Percentiles rank a stretch among this genome's conserved stretches.
phyloP scores from a whole-genome alignment of 2,888 invertebrate genomes.

The Keiferia lycopersicella region DNA sequence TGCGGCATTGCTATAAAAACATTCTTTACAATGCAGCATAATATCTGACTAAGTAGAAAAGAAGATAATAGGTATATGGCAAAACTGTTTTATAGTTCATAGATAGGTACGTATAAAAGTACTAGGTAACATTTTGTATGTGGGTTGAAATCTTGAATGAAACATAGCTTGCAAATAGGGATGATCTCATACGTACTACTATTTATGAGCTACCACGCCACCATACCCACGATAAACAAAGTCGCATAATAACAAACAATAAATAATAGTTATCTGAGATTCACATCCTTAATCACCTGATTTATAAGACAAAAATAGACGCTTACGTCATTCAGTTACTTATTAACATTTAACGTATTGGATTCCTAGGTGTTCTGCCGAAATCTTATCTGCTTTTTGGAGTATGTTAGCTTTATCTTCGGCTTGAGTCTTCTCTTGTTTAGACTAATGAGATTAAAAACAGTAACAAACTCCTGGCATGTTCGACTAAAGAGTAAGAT shows the following conservation, averaged over 20 bases:
- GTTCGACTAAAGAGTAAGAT: not conserved
- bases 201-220: constrained; percentile 13
- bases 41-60: too few relatives aligned
- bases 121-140: not conserved
- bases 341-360: constrained; percentile 13
- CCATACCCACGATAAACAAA: constrained; percentile 34
- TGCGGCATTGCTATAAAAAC: too few relatives aligned
- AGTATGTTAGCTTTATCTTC: too few relatives aligned
- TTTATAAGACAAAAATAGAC: constrained; percentile 28
- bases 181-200: constrained; percentile 47
- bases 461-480: too few relatives aligned
- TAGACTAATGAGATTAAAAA: too few relatives aligned
- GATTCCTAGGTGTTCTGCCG: not conserved
- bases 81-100: too few relatives aligned
- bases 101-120: too few relatives aligned
- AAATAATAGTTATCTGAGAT: constrained; percentile 3
- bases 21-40: too few relatives aligned
- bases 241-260: constrained; percentile 30
- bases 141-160: constrained; percentile 4
- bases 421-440: too few relatives aligned
- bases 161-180: constrained; percentile 30
- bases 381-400: too few relatives aligned
- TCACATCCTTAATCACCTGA: not conserved
- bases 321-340: constrained; percentile 26
- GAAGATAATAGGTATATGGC: too few relatives aligned